A percentile compares a stretch with the other conserved stretches of the same genome.
Conservation (phyloP, 2,113 vertebrate genomes). For the Parus major region DNA sequence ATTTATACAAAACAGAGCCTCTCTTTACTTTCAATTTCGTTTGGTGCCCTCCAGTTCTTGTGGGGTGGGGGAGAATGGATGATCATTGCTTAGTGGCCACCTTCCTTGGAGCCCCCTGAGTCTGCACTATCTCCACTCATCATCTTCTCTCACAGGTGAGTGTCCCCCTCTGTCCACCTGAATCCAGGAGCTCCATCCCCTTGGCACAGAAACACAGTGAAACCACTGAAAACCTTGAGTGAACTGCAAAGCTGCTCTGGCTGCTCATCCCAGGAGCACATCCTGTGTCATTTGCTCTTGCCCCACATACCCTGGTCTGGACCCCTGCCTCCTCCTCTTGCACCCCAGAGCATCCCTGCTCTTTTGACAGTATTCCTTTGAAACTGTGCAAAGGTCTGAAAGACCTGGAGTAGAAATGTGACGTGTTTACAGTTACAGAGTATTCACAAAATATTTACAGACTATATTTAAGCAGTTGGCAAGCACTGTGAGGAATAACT, state of each 20-base stretch:
- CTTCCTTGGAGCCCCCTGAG: not conserved
- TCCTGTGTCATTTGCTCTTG: not conserved
- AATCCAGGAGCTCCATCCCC: not conserved
- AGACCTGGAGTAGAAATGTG: not conserved
- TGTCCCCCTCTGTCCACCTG: not conserved
- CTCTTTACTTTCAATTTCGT: not conserved
- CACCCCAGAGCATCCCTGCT: not conserved
- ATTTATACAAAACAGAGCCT: not conserved
- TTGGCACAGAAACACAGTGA: not conserved
- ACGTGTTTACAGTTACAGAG: not conserved
- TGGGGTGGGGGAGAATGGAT: rapidly evolving
- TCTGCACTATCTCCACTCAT: not conserved
- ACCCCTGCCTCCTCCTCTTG: not conserved
- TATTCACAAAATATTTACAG: not conserved
- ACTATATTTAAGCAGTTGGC: not conserved
- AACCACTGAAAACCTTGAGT: rapidly evolving
- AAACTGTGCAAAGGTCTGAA: not conserved
- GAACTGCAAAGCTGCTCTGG: not conserved
- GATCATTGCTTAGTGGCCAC: rapidly evolving
- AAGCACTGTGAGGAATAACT: not conserved
- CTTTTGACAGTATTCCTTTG: not conserved
- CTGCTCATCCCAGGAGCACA: not conserved
- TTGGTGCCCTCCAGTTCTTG: not conserved
- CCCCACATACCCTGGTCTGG: not conserved
- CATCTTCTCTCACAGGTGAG: not conserved